phyloP scores from a whole-genome alignment of 2,113 vertebrate genomes.

The Perca schrenkii region DNA sequence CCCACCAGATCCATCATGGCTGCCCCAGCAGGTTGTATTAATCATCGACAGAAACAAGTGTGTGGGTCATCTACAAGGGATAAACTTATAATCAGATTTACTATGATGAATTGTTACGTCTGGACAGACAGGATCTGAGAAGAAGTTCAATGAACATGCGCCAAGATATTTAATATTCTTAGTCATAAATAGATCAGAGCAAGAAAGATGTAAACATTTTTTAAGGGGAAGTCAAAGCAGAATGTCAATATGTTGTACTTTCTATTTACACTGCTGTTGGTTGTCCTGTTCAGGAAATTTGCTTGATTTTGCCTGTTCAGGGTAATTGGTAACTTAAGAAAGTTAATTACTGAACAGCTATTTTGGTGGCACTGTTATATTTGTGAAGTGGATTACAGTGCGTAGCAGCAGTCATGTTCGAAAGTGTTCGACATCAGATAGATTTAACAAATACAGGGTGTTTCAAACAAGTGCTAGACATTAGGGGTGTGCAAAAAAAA shows the following conservation, averaged over 20 bases:
- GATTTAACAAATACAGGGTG: background rate
- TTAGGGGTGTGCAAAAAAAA: too few species aligned
- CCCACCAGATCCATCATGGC: conserved; percentile 94
- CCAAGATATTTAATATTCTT: conserved; percentile 60
- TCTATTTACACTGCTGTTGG: conserved; percentile 41
- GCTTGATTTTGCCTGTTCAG: conserved; percentile 36
- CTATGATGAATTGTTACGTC: conserved; percentile 77
- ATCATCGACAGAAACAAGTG: conserved; percentile 86
- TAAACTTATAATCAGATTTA: conserved; percentile 86
- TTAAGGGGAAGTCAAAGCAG: conserved; percentile 55
- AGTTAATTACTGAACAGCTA: conserved; percentile 29
- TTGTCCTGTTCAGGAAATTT: conserved; percentile 40
- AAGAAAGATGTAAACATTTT: conserved; percentile 66
- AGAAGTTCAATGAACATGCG: conserved; percentile 56
- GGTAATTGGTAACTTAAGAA: conserved; percentile 37
- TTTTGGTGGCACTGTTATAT: conserved; percentile 8
- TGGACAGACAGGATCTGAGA: conserved; percentile 70
- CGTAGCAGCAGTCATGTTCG: background rate
- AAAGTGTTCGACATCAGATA: background rate
- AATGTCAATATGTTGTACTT: conserved; percentile 66
- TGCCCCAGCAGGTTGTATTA: conserved; percentile 88
- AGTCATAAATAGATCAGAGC: conserved; percentile 51
- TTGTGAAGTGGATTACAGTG: conserved; percentile 10
- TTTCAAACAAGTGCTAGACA: background rate
- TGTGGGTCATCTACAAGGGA: conserved; percentile 82